Conservation (phyloP, 2,797 vertebrate species). For the Xenentodon cancila region DNA sequence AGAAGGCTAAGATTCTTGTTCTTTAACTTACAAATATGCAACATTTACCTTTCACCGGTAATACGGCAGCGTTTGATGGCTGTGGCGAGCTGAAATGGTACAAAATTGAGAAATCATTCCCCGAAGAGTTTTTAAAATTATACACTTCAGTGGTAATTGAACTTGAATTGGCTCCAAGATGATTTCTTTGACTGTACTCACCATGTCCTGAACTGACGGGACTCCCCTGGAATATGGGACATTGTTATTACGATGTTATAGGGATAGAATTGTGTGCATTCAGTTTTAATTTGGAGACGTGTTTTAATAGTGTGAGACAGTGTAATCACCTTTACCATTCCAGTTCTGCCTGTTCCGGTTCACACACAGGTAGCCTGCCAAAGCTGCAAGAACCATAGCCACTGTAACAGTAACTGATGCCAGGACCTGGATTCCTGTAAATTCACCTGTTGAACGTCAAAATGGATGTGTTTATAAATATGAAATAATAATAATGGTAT, state of each 20-base stretch:
- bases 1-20: background rate
- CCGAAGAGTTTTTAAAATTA: background rate
- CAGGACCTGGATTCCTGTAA: constrained; percentile 69
- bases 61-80: constrained; percentile 13
- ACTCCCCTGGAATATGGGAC: constrained; percentile 47
- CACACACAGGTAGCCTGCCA: constrained; percentile 70
- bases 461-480: too few relatives aligned
- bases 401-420: constrained; percentile 65
- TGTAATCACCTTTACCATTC: constrained; percentile 67
- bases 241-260: background rate
- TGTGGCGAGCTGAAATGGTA: constrained; percentile 50
- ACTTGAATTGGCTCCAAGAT: background rate
- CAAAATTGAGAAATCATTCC: background rate
- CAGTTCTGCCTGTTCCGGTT: constrained; percentile 49
- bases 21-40: constrained; percentile 9
- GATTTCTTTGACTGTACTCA: constrained; percentile 38
- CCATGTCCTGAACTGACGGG: constrained; percentile 44
- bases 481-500: too few relatives aligned
- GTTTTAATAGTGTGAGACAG: constrained; percentile 9
- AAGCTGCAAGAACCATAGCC: constrained; percentile 60
- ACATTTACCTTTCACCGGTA: constrained; percentile 54
- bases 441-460: constrained; percentile 52
- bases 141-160: background rate
- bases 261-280: background rate
- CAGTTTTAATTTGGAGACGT: background rate